These are phyloP conservation scores for Eristalinus sepulchralis DNA, from an alignment of 2,888 invertebrate genomes.

Conservation along the genomic window DNA sequence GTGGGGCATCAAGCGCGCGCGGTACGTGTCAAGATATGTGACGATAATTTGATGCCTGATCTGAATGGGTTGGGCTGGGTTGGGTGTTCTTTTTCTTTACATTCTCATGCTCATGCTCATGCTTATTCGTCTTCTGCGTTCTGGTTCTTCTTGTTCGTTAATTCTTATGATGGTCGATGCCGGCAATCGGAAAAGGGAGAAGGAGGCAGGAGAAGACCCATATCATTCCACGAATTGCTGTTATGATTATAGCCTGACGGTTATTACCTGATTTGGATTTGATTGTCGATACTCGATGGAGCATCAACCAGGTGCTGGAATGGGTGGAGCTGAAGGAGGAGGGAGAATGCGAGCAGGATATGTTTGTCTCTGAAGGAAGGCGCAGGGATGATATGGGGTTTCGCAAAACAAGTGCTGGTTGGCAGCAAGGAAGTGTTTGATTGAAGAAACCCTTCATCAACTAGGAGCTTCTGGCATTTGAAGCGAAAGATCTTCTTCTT, in stretches of 20 bases:
- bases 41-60: constrained; percentile 65
- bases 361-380: neutral
- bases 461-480: neutral
- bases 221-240: constrained; percentile 67
- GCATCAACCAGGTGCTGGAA: constrained; percentile 10
- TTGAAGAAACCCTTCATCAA: neutral
- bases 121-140: neutral
- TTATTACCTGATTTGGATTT: constrained; percentile 66
- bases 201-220: constrained; percentile 23
- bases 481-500: neutral
- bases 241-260: constrained; percentile 63
- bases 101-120: constrained; percentile 7
- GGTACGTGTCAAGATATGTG: constrained; percentile 71
- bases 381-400: neutral
- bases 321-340: neutral
- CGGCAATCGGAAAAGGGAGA: neutral
- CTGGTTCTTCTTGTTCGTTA: neutral
- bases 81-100: neutral
- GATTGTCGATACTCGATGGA: constrained; percentile 26
- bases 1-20: constrained; percentile 42
- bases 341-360: neutral
- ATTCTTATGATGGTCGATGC: constrained; percentile 7
- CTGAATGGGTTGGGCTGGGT: constrained; percentile 55
- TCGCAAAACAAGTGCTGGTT: neutral
- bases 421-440: neutral